phyloP scores from a whole-genome alignment of 2,113 vertebrate genomes.

The Agelaius tricolor region DNA sequence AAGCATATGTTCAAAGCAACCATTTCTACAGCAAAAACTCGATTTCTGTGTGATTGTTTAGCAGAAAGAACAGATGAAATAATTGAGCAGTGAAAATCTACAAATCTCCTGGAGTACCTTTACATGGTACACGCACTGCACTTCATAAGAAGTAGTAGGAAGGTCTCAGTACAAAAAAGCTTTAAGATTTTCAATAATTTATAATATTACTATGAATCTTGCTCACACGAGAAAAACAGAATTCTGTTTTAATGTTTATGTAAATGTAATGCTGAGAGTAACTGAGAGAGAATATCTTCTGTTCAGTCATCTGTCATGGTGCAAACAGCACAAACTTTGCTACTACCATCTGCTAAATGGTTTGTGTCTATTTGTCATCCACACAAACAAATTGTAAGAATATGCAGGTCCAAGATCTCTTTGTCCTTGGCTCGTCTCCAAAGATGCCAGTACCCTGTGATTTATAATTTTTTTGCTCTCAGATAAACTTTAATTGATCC shows the following conservation, averaged over 20 bases:
- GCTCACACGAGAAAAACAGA: background rate
- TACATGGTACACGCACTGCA: background rate
- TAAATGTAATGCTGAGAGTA: background rate
- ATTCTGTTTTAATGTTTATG: background rate
- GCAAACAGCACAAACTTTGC: background rate
- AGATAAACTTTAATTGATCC: background rate
- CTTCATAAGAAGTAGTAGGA: background rate
- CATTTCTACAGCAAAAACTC: background rate
- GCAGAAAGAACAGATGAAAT: background rate
- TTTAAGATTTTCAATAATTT: background rate
- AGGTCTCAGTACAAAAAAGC: background rate
- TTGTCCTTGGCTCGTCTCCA: constrained; percentile 8
- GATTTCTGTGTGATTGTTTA: background rate
- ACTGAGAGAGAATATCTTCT: background rate
- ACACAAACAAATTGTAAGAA: background rate
- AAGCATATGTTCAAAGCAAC: background rate
- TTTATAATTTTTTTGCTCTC: background rate
- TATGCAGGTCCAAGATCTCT: background rate
- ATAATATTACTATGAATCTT: background rate
- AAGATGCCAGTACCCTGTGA: background rate
- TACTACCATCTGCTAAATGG: background rate
- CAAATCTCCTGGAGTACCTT: background rate
- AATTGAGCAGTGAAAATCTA: background rate
- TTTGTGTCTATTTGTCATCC: background rate
- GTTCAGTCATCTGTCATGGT: background rate